Conservation (phyloP, 1,140 invertebrate species). For the Trichomalopsis sarcophagae region DNA sequence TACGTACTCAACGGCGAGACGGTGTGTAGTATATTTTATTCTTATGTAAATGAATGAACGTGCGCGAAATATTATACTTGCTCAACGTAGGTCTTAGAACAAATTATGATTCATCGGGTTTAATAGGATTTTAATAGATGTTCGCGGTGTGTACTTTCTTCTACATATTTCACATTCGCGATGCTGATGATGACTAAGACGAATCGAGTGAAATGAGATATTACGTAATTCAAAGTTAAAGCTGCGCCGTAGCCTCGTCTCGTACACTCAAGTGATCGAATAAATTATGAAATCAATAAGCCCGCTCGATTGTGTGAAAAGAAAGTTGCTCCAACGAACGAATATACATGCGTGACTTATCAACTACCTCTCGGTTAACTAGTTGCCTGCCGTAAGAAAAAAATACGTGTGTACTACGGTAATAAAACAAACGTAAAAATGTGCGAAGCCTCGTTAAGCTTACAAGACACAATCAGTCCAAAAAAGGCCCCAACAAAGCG, state of each 20-base stretch:
- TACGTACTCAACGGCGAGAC: no score
- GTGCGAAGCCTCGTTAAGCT: neutral
- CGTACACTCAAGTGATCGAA: neutral
- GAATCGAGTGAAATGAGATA: neutral
- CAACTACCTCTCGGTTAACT: neutral
- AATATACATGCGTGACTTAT: neutral
- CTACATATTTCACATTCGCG: neutral
- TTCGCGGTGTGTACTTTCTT: neutral
- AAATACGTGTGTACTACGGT: neutral
- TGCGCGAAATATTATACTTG: neutral
- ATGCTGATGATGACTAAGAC: neutral
- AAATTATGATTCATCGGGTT: neutral
- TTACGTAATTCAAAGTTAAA: slow-evolving; percentile 2
- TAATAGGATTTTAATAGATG: slow-evolving; percentile 16
- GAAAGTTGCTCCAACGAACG: neutral
- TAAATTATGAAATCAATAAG: slow-evolving; percentile 3
- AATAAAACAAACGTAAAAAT: neutral
- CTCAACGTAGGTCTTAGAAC: neutral
- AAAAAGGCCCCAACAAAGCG: neutral
- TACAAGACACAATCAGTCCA: neutral
- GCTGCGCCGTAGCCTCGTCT: neutral
- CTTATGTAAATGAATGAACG: no score
- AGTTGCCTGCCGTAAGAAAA: neutral
- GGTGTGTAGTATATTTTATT: no score
- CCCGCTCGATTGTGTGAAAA: neutral